These are phyloP conservation scores for Eledona agricola DNA, from an alignment of 2,888 invertebrate genomes.

Conservation along the genomic window DNA sequence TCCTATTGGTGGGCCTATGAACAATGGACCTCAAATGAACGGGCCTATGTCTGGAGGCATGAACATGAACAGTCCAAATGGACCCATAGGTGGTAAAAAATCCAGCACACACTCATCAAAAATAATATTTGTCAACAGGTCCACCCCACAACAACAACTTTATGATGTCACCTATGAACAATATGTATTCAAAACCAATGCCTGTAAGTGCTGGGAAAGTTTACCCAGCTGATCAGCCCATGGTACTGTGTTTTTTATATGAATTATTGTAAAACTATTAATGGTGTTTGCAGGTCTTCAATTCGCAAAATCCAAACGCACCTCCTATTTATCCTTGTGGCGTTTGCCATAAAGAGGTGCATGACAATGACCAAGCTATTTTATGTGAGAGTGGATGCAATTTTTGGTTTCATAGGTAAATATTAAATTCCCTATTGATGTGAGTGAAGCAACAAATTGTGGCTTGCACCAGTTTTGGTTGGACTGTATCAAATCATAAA, in stretches of 20 bases:
- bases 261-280: slow-evolving; percentile 14
- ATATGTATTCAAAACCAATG: slow-evolving; percentile 85
- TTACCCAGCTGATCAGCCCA: slow-evolving; percentile 94
- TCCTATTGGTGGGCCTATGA: slow-evolving; percentile 49
- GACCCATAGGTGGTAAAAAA: slow-evolving; percentile 46
- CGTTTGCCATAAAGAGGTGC: slow-evolving; percentile 96
- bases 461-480: too few relatives aligned
- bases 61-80: slow-evolving; percentile 49
- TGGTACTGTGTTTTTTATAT: slow-evolving; percentile 65
- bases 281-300: slow-evolving; percentile 73
- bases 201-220: slow-evolving; percentile 91
- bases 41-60: slow-evolving; percentile 48
- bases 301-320: slow-evolving; percentile 97
- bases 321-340: slow-evolving; percentile 98
- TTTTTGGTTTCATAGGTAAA: slow-evolving; percentile 97
- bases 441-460: too few relatives aligned
- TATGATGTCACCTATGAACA: slow-evolving; percentile 62
- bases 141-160: slow-evolving; percentile 63
- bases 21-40: slow-evolving; percentile 49
- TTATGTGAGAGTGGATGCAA: slow-evolving; percentile 98
- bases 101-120: not conserved
- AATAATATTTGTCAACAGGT: slow-evolving; percentile 50
- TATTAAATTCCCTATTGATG: not conserved
- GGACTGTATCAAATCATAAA: too few relatives aligned
- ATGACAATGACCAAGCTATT: slow-evolving; percentile 98